Evolutionary conservation across 2,797 vertebrate species (phyloP).

Genomic region (Okamejei kenojei): DNA sequence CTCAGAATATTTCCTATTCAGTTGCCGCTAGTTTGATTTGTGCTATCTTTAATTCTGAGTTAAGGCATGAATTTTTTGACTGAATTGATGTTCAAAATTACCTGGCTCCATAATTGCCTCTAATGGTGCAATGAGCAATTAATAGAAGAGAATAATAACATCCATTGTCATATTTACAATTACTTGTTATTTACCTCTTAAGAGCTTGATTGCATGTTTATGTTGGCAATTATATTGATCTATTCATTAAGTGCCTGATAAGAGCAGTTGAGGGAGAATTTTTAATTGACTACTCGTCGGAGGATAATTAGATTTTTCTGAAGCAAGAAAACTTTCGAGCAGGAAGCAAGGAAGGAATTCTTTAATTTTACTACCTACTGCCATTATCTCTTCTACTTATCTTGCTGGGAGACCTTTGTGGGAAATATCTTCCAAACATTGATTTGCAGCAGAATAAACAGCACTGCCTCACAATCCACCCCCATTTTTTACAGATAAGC

Average conservation of each 20-base stretch:
- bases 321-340: background rate
- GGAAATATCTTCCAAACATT: background rate
- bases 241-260: background rate
- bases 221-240: background rate
- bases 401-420: background rate
- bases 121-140: background rate
- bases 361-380: background rate
- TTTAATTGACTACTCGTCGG: background rate
- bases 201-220: background rate
- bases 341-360: background rate
- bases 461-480: too few species aligned
- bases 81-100: background rate
- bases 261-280: background rate
- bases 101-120: background rate
- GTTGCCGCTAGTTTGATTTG: background rate
- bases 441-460: background rate
- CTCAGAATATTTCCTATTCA: background rate
- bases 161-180: slow-evolving; percentile 2
- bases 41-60: background rate
- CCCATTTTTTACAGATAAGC: too few species aligned
- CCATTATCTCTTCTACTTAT: background rate
- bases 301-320: background rate
- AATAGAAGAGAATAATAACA: background rate
- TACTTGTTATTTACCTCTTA: background rate
- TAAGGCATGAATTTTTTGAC: background rate